These are phyloP conservation scores for Bovichtus diacanthus DNA, from an alignment of 2,797 vertebrate species.

Conservation along the genomic window DNA sequence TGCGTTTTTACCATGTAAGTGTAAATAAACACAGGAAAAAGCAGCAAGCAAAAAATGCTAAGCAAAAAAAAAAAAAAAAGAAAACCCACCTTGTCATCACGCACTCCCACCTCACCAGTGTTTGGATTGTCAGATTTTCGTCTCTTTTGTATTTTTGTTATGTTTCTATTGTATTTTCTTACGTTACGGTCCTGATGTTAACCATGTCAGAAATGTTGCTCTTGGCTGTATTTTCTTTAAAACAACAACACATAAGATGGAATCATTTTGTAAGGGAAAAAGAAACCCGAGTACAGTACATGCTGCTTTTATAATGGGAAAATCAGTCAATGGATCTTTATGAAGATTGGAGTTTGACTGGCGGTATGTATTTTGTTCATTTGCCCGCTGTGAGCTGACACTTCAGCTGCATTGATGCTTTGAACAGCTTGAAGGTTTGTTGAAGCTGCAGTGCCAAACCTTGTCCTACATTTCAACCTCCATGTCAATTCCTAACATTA, in stretches of 20 bases:
- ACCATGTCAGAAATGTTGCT: background rate
- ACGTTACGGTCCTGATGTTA: background rate
- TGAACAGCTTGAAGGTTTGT: slow-evolving; percentile 19
- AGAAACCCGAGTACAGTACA: too few relatives aligned
- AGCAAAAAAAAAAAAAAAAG: background rate
- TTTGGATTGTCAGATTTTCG: slow-evolving; percentile 30
- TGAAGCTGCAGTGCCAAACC: slow-evolving; percentile 27
- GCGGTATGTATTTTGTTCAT: slow-evolving; percentile 12
- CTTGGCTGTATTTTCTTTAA: slow-evolving; percentile 12
- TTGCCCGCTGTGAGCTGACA: background rate
- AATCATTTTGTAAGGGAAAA: slow-evolving; percentile 34
- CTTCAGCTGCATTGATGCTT: slow-evolving; percentile 6
- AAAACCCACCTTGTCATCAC: background rate
- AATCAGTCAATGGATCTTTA: slow-evolving; percentile 3
- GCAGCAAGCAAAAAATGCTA: too few relatives aligned
- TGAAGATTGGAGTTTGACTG: slow-evolving; percentile 11
- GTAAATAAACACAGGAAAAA: slow-evolving; percentile 3
- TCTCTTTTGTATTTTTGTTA: slow-evolving; percentile 14
- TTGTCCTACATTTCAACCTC: slow-evolving; percentile 39
- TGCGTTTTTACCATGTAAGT: background rate
- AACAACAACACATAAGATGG: background rate
- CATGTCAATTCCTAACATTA: slow-evolving; percentile 11
- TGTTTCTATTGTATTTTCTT: slow-evolving; percentile 31
- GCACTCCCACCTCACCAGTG: slow-evolving; percentile 21
- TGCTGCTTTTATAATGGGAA: slow-evolving; percentile 22